Evolutionary conservation across 92 coral and sea anemone genomes (phyloP).

Genomic region (Phymanthus crucifer): DNA sequence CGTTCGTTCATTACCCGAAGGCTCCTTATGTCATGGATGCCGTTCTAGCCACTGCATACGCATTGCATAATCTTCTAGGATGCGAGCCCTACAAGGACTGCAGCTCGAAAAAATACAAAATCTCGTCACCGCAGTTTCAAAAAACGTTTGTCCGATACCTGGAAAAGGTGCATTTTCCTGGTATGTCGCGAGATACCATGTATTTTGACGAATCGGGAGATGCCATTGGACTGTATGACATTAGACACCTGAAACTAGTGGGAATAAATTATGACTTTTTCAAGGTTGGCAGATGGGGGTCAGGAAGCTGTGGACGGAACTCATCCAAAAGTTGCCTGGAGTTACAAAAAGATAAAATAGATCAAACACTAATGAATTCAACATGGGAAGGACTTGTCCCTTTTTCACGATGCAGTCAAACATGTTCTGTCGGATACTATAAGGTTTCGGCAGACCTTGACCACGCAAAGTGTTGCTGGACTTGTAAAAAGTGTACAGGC

Average conservation of each 20-base stretch:
- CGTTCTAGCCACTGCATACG: conserved; percentile 73
- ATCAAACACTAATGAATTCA: conserved; percentile 10
- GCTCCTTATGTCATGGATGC: conserved; percentile 92
- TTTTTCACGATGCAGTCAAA: conserved; percentile 69
- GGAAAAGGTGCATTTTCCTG: conserved; percentile 65
- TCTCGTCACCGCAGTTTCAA: conserved; percentile 25
- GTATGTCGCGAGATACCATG: conserved; percentile 63
- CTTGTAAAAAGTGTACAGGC: conserved; percentile 69
- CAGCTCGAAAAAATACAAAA: conserved; percentile 26
- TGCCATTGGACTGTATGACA: conserved; percentile 78
- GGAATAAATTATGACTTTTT: conserved; percentile 63
- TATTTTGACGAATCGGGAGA: conserved; percentile 68
- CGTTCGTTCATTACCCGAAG: conserved; percentile 69
- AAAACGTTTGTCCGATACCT: conserved; percentile 48
- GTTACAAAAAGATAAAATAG: conserved; percentile 8
- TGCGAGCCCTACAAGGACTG: conserved; percentile 68
- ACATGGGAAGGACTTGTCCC: conserved; percentile 10
- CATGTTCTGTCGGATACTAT: conserved; percentile 65
- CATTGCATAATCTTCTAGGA: conserved; percentile 78
- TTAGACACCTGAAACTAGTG: conserved; percentile 53
- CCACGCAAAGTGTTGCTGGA: conserved; percentile 89
- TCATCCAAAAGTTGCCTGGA: conserved; percentile 19
- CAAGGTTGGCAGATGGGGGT: conserved; percentile 73
- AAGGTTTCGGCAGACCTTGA: conserved; percentile 52
- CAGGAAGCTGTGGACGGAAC: conserved; percentile 7